Percentiles rank a stretch among this genome's conserved stretches.
These are phyloP conservation scores for Phlogophora meticulosa DNA, from an alignment of 2,888 invertebrate species.

Conservation along the genomic window DNA sequence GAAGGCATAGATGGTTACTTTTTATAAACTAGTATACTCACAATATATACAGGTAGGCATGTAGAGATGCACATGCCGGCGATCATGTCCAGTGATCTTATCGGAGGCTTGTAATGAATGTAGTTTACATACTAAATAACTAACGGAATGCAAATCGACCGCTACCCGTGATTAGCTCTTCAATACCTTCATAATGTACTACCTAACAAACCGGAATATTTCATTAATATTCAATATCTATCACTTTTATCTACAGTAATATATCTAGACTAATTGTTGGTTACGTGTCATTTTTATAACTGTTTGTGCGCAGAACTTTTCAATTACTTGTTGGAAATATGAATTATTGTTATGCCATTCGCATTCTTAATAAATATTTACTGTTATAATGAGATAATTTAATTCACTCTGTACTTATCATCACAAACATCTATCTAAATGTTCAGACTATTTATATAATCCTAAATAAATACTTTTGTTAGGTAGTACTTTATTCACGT, in stretches of 20 bases:
- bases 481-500: conserved; percentile 61
- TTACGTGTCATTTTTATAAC: conserved; percentile 34
- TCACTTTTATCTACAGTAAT: conserved; percentile 43
- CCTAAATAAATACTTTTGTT: conserved; percentile 37
- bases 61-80: conserved; percentile 72
- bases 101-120: conserved; percentile 71
- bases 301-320: conserved; percentile 22
- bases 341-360: conserved; percentile 24
- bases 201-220: conserved; percentile 58
- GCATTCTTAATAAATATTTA: conserved; percentile 21
- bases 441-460: conserved; percentile 36
- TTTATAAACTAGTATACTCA: conserved; percentile 73
- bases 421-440: conserved; percentile 31
- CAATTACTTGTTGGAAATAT: conserved; percentile 4
- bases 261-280: conserved; percentile 48
- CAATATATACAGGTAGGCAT: conserved; percentile 71
- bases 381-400: conserved; percentile 16
- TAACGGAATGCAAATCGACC: conserved; percentile 62
- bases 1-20: conserved; percentile 62
- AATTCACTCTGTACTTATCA: conserved; percentile 30
- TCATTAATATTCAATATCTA: conserved; percentile 49
- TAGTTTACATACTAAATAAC: conserved; percentile 66
- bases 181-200: conserved; percentile 62
- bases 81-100: conserved; percentile 60
- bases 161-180: conserved; percentile 44